Evolutionary conservation across 2,113 vertebrate genomes (phyloP), one percentile per base, ranked within the genome.

Genomic region (Notothenia rossii): DNA sequence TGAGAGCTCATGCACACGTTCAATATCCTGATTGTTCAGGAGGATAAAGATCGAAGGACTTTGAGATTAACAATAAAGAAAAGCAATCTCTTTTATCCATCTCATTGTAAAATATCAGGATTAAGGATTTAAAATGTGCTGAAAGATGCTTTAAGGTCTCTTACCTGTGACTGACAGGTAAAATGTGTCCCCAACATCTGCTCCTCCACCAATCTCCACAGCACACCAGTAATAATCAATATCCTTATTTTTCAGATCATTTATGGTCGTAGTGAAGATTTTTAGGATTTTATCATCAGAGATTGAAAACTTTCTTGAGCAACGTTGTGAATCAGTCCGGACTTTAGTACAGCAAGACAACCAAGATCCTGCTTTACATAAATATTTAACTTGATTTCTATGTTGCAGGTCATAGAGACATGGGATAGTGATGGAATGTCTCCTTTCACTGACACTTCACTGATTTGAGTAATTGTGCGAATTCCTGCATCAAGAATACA

Each of bases 261-360:
- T 82, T 4, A 90, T 81, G 1, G 79, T 88, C 54, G 86, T 72
- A 12, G 49, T 90, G 66, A 92, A 86, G 40, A 79, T 56, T 22
- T 13, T 72, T 53, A 59, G 56, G 0, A 0, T 48, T 65, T 40
- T 82, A 59, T 90, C 59, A 51, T 90, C 91, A 56, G 72, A 81
- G 50, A 92, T 77, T 13, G n/a, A 81, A 82, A 66, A 88, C 14
- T 2, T 83, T 59, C 2, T 5, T 25, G 61, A 68, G 36, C 36
- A 7, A 51, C 11, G 7, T 22, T 1, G 2, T 22, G 17, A 1
- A 7, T 82, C n/a, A 66, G 82, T 88, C 60, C 17, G 33, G 17
- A 77, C 9, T 55, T 0, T 33, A 68, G 8, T n/a, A 22, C 0
- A 0, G 54, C 87, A 92, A 13, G 0, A 1, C 0, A 0, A 0